Evolutionary conservation across 2,888 invertebrate genomes (phyloP), one percentile per base, ranked within the genome.

Genomic region (Ichneumoninae sp.): DNA sequence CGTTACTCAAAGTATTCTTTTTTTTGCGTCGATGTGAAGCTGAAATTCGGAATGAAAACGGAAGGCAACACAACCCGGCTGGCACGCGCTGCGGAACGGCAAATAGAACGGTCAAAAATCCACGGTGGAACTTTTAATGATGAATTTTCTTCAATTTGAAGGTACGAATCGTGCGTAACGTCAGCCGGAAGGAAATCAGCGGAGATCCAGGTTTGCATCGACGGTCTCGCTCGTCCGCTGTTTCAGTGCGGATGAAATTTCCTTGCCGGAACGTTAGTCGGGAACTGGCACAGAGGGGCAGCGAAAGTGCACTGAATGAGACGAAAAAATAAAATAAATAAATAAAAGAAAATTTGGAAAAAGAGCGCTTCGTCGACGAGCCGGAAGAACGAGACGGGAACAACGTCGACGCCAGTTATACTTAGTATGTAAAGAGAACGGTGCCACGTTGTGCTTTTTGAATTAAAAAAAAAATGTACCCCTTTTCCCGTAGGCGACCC

Each of bases 361-460:
- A 57, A 69, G n/a, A 19, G 57, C 10, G 68, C 50, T 54, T 80
- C 74, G 74, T 74, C 81, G 81, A 65, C 81, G 69, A 72, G 69
- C 72, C 77, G 81, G 81, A 84, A 81, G 62, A 81, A 74, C 81
- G 52, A 81, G 84, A 78, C 68, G 47, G 80, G 80, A 82, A 72
- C 74, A 81, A 81, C 84, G 84, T 66, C 78, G 84, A 84, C 81
- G 84, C 81, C 84, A 72, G 78, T 86, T 80, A 83, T 84, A 86
- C 89, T 91, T 91, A 89, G 89, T 89, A 90, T 89, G 90, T 88
- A 89, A 90, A 90, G 88, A 86, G 89, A 89, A 86, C 88, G 88
- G 82, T 82, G 86, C 85, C 85, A 16, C 54, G 47, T 62, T 62
- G 60, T 71, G 44, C 52, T 69, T 47, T 44, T 57, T 26, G 33